Base-by-base conservation (phyloP, 2,797 vertebrate species). In the Clarias platycephalus region DNA sequence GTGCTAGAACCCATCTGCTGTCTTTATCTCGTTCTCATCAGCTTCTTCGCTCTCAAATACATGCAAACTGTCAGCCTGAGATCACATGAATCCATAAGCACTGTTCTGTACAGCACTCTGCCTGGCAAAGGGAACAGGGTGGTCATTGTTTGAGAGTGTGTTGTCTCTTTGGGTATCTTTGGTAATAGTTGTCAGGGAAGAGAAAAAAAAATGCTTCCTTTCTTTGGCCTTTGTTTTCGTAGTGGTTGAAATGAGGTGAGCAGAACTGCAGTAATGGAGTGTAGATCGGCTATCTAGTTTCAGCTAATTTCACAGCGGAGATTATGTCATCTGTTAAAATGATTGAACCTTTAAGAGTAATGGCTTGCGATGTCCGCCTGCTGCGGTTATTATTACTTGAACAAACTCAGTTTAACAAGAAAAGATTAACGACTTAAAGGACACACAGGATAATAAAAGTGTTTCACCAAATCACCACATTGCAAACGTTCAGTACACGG, bases 121-220 rank as follows among this genome's bases (percentile, higher is more conserved):
- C 83, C 86, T 88, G 85, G 86, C 81, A 74, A 60, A 88, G 87
- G 86, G 91, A 95, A 97, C 95, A 96, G 94, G 93, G 92, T 89
- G 86, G 68, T 85, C 91, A 94, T 95, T 96, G 95, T 96, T 87
- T 87, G 84, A 86, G 75, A 86, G 75, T 83, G 81, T 88, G 63
- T 80, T 89, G 92, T 92, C 87, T 88, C 87, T 74, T 84, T 70
- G 71, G 53, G 89, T 87, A 90, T 92, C 91, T 91, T 90, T 88
- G 84, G 90, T 90, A 91, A 90, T 91, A 90, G 83, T 76, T 58
- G 55, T 80, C 80, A 80, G 60, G 67, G 49, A 76, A 67, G 26
- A 58, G 90, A 91, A 83, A 84, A 91, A 83, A 84, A 85, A 90
- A 89, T 85, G 64, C 40, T 86, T 89, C 90, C 90, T 85, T 80